A percentile compares a stretch with the other conserved stretches of the same genome.
Conservation (phyloP, 2,888 invertebrate species). For the Nasonia oneida region DNA sequence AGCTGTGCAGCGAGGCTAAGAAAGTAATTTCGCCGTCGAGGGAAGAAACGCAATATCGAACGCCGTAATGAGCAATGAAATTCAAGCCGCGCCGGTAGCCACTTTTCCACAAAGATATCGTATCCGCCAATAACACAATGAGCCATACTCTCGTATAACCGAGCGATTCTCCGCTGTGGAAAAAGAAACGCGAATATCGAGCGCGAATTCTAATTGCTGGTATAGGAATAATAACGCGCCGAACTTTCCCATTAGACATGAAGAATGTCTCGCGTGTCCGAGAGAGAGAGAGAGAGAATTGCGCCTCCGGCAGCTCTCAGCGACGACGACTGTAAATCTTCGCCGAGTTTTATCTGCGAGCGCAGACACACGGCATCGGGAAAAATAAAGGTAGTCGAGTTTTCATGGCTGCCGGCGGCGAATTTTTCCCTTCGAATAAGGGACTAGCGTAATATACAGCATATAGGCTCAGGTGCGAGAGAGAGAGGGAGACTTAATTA, state of each 20-base stretch:
- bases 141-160: background rate
- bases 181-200: no score
- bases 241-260: background rate
- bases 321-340: slow-evolving; percentile 45
- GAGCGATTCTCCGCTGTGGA: background rate
- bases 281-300: background rate
- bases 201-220: background rate
- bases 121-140: background rate
- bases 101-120: background rate
- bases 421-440: background rate
- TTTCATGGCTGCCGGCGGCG: background rate
- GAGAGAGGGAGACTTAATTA: background rate
- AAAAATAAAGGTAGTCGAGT: slow-evolving; percentile 3
- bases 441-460: background rate
- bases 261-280: background rate
- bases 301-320: background rate
- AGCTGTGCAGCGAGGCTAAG: background rate
- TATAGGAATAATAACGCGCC: background rate
- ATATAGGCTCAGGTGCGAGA: background rate
- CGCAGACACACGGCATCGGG: background rate
- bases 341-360: slow-evolving; percentile 16
- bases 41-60: slow-evolving; percentile 1
- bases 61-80: slow-evolving; percentile 5
- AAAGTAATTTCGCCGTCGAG: background rate
- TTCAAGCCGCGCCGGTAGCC: background rate